Conservation (phyloP, 2,797 vertebrate genomes). For the Macroramphosus scolopax region DNA sequence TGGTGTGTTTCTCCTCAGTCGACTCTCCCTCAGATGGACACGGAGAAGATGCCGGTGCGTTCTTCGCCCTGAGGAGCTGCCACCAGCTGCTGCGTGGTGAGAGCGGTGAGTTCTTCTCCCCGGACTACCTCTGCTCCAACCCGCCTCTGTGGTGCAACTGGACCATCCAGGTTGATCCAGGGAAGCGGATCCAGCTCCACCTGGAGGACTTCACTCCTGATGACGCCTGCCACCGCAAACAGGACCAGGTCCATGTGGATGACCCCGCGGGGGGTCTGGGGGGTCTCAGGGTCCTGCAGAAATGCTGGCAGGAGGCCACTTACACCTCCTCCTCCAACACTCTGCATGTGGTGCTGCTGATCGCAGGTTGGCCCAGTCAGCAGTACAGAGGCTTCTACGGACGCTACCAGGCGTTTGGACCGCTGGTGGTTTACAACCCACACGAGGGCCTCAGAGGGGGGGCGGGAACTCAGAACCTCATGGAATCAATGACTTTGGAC, state of each 20-base stretch:
- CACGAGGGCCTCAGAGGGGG: not conserved
- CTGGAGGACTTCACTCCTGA: slow-evolving; percentile 73
- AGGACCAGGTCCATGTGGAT: slow-evolving; percentile 78
- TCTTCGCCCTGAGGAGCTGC: slow-evolving; percentile 77
- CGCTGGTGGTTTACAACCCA: slow-evolving; percentile 34
- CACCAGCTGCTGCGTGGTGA: slow-evolving; percentile 64
- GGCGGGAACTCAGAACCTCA: not conserved
- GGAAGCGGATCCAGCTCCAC: slow-evolving; percentile 70
- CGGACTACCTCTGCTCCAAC: slow-evolving; percentile 79
- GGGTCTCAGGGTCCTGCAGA: slow-evolving; percentile 64
- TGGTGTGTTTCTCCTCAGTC: not conserved
- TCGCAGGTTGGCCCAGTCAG: slow-evolving; percentile 45
- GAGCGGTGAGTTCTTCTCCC: slow-evolving; percentile 76
- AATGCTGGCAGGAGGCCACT: slow-evolving; percentile 71
- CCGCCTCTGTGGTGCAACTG: slow-evolving; percentile 83
- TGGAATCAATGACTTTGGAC: not conserved
- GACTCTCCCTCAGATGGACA: slow-evolving; percentile 23
- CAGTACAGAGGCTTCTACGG: slow-evolving; percentile 75
- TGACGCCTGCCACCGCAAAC: slow-evolving; percentile 66
- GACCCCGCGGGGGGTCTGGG: slow-evolving; percentile 38
- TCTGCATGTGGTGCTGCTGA: slow-evolving; percentile 74
- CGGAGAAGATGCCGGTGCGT: slow-evolving; percentile 41
- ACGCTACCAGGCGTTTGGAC: slow-evolving; percentile 65
- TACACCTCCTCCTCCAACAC: slow-evolving; percentile 65
- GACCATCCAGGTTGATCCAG: slow-evolving; percentile 72